phyloP scores from a whole-genome alignment of 2,888 invertebrate species.

The Athrips mouffetella region DNA sequence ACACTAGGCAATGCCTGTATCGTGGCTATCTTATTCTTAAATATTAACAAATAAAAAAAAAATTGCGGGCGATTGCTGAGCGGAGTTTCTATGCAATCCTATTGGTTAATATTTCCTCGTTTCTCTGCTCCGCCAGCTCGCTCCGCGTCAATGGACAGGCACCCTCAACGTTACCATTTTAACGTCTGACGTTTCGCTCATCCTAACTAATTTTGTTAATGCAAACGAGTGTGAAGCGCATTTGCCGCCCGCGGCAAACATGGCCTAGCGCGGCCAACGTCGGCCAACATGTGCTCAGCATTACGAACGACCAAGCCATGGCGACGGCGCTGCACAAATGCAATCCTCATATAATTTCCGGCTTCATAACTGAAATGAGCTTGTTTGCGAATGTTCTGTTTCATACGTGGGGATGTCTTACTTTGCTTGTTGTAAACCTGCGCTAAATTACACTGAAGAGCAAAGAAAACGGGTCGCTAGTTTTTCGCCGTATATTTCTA shows the following conservation, averaged over 20 bases:
- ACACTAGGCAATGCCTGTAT: no score
- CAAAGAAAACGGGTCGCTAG: not conserved
- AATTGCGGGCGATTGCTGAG: no score
- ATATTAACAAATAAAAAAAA: no score
- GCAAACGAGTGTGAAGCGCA: no score
- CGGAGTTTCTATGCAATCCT: no score
- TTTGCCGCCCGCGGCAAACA: not conserved
- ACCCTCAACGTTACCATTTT: not conserved
- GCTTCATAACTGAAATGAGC: conserved; percentile 9
- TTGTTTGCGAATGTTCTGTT: conserved; percentile 5
- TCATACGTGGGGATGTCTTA: not conserved
- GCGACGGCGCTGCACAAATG: conserved; percentile 1
- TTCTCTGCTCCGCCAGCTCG: no score
- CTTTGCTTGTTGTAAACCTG: not conserved
- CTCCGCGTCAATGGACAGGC: no score
- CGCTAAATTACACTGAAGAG: not conserved
- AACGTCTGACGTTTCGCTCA: not conserved
- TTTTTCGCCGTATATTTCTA: not conserved
- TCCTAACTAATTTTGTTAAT: not conserved
- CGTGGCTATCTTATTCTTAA: no score
- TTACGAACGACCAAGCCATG: not conserved
- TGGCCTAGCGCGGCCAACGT: not conserved
- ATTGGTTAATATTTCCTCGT: no score
- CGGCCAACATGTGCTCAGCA: not conserved
- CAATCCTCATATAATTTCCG: conserved; percentile 11